A percentile compares a stretch with the other conserved stretches of the same genome.
phyloP scores from a whole-genome alignment of 2,113 vertebrate genomes.

The Plotosus lineatus region DNA sequence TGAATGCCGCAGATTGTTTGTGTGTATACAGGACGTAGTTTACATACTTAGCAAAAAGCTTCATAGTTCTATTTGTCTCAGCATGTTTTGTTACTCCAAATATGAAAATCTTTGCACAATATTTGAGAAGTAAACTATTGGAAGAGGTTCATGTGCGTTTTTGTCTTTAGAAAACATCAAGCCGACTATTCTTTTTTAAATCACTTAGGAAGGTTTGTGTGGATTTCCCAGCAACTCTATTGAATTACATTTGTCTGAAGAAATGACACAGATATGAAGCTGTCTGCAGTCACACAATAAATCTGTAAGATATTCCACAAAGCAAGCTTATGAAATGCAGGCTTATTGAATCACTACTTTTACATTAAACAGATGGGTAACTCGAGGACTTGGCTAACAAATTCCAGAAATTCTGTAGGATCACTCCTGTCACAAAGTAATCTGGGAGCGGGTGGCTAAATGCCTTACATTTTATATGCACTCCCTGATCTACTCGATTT shows the following conservation, averaged over 20 bases:
- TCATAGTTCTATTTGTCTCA: conserved; percentile 22
- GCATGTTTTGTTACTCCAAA: conserved; percentile 17
- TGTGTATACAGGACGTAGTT: conserved; percentile 2
- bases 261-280: background rate
- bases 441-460: background rate
- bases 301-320: background rate
- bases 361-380: background rate
- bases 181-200: background rate
- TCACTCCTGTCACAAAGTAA: background rate
- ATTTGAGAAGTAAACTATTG: conserved; percentile 1
- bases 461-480: background rate
- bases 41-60: background rate
- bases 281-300: background rate
- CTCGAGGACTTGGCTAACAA: background rate
- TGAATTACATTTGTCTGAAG: background rate
- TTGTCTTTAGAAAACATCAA: background rate
- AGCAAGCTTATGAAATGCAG: background rate
- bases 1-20: conserved; percentile 4
- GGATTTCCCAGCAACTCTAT: background rate
- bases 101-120: conserved; percentile 16
- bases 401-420: background rate
- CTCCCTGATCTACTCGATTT: background rate
- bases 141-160: background rate
- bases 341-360: background rate
- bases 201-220: background rate